Conservation (phyloP, 2,797 vertebrate genomes). For the Bucorvus abyssinicus region DNA sequence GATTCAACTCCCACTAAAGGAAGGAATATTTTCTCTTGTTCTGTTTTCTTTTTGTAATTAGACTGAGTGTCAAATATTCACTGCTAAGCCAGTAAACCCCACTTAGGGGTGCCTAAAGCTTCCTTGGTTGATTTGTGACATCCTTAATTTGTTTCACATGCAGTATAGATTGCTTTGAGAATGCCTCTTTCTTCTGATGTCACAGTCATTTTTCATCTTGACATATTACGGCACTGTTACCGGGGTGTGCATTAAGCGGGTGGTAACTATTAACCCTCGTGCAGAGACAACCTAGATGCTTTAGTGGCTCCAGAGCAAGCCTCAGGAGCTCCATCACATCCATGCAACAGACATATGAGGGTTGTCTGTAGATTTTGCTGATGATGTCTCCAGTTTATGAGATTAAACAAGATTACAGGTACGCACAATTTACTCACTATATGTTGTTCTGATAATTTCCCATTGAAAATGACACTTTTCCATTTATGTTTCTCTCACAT, state of each 20-base stretch:
- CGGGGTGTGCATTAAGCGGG: neutral
- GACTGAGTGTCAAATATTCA: neutral
- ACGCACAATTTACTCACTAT: neutral
- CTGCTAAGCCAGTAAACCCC: neutral
- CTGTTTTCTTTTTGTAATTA: neutral
- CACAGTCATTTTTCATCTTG: neutral
- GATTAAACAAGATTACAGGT: neutral
- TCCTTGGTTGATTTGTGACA: neutral
- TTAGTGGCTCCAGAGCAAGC: neutral
- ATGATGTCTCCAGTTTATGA: conserved; percentile 4
- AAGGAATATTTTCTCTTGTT: neutral
- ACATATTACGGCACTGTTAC: neutral
- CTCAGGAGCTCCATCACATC: neutral
- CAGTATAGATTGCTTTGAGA: neutral
- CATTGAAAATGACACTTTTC: neutral
- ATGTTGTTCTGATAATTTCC: neutral
- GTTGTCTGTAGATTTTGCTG: neutral
- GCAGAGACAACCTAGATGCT: neutral
- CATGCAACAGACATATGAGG: neutral
- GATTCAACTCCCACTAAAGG: neutral
- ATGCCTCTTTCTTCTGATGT: neutral
- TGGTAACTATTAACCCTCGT: neutral
- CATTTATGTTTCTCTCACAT: neutral
- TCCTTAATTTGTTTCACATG: neutral
- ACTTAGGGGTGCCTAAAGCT: neutral